Evolutionary conservation across 2,113 vertebrate species (phyloP), one percentile per base, ranked within the genome.

Genomic region (Romanogobio albipinnatus): DNA sequence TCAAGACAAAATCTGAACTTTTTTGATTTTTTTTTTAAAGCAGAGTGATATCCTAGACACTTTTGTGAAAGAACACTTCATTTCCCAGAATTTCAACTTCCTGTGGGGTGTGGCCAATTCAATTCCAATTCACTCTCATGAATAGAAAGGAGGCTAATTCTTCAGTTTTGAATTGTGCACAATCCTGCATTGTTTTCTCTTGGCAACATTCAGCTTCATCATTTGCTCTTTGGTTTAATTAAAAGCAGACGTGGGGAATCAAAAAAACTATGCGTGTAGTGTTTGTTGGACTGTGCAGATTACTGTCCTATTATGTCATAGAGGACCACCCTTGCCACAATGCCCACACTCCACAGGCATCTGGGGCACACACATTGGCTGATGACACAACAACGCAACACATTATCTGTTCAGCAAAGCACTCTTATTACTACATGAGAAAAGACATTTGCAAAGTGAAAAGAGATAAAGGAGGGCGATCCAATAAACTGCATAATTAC

Each of bases 301-400:
- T 83, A 76, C 66, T 88, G 81, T 80, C 66, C 79, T 17, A 14
- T 58, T 70, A 70, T 58, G 74, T 83, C 81, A 71, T 49, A 24
- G 33, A 6, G 9, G 62, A 75, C 33, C 84, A 81, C 77, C 68
- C 70, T 75, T 81, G 66, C 70, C 43, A 73, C 39, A 78, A 53
- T 39, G 47, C 70, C 56, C 76, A 66, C 76, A 61, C 70, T 62
- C 66, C 68, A 58, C 13, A 84, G 45, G 43, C 81, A 81, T 83
- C 58, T 51, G 39, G 58, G 45, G 19, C 75, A 70, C 56, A 36
- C 64, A 81, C 53, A 87, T 70, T 68, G 22, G 58, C 45, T 58
- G 74, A 89, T 49, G 75, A 85, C 71, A 77, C 53, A 51, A 39
- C 19, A 29, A 64, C n/a, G 76, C 64, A 47, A 66, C 53, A 51